These are phyloP conservation scores for Phortica variegata DNA, from an alignment of 1,140 invertebrate species.

Conservation along the genomic window DNA sequence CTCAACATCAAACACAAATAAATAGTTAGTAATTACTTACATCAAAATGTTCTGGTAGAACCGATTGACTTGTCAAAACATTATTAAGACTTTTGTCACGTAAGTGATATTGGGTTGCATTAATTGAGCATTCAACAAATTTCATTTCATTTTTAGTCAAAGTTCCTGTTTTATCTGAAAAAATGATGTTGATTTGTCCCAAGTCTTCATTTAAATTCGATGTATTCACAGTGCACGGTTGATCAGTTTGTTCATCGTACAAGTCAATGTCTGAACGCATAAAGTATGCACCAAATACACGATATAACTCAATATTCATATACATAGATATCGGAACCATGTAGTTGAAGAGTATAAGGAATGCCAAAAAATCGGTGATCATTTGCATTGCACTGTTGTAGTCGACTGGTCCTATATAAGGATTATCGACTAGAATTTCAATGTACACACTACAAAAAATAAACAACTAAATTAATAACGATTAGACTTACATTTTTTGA, in stretches of 20 bases:
- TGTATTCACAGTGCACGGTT: slow-evolving; percentile 91
- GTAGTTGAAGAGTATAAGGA: slow-evolving; percentile 98
- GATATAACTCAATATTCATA: slow-evolving; percentile 96
- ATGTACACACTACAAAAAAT: no score
- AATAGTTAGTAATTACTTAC: no score
- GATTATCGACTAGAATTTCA: no score
- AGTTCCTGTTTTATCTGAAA: slow-evolving; percentile 96
- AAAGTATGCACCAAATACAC: slow-evolving; percentile 82
- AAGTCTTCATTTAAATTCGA: slow-evolving; percentile 99
- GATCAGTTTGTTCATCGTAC: slow-evolving; percentile 86
- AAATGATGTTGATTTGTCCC: slow-evolving; percentile 90
- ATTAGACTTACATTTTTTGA: no score
- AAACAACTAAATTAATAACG: no score
- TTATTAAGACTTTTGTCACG: neutral
- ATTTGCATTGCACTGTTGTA: slow-evolving; percentile 59
- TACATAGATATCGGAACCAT: slow-evolving; percentile 98
- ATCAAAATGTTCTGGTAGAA: slow-evolving; percentile 12
- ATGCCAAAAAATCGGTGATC: slow-evolving; percentile 90
- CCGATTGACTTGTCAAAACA: slow-evolving; percentile 2
- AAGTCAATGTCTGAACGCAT: slow-evolving; percentile 94
- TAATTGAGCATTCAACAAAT: slow-evolving; percentile 86
- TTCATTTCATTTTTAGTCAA: slow-evolving; percentile 97
- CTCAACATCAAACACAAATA: no score
- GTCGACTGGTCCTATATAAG: no score
- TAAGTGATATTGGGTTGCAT: slow-evolving; percentile 70